Percentiles rank a stretch among this genome's conserved stretches.
Conservation (phyloP, 2,888 invertebrate species). For the Anaspis maculata region DNA sequence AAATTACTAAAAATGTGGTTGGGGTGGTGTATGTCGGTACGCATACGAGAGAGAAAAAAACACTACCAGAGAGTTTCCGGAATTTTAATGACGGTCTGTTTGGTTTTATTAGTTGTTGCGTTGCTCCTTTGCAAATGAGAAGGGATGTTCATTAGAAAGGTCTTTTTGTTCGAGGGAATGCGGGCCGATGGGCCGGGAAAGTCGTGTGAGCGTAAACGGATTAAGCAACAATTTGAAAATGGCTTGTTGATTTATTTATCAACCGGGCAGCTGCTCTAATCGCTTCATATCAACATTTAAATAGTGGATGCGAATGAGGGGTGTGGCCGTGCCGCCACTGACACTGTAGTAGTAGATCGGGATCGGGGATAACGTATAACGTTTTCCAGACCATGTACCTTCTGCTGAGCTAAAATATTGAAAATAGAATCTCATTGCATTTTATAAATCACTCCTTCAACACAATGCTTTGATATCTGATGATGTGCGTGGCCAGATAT, state of each 20-base stretch:
- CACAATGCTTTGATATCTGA: slow-evolving; percentile 34
- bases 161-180: slow-evolving; percentile 9
- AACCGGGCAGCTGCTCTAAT: too few relatives aligned
- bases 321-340: not conserved
- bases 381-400: slow-evolving; percentile 30
- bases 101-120: slow-evolving; percentile 13
- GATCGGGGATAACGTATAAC: slow-evolving; percentile 24
- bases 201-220: slow-evolving; percentile 18
- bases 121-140: slow-evolving; percentile 9
- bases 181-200: slow-evolving; percentile 7
- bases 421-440: slow-evolving; percentile 34
- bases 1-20: too few relatives aligned
- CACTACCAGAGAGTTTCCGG: too few relatives aligned
- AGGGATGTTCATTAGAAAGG: slow-evolving; percentile 19
- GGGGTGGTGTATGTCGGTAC: too few relatives aligned
- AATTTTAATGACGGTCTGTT: slow-evolving; percentile 14
- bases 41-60: too few relatives aligned
- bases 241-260: slow-evolving; percentile 22
- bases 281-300: slow-evolving; percentile 7
- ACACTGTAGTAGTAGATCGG: slow-evolving; percentile 6
- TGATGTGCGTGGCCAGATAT: slow-evolving; percentile 31
- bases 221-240: slow-evolving; percentile 22
- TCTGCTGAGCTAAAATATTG: slow-evolving; percentile 30
- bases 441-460: slow-evolving; percentile 37
- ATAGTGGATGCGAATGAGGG: slow-evolving; percentile 4